Percentiles rank a stretch among this genome's conserved stretches.
Conservation (phyloP, 2,888 invertebrate genomes). For the Dorcus parallelipipedus region DNA sequence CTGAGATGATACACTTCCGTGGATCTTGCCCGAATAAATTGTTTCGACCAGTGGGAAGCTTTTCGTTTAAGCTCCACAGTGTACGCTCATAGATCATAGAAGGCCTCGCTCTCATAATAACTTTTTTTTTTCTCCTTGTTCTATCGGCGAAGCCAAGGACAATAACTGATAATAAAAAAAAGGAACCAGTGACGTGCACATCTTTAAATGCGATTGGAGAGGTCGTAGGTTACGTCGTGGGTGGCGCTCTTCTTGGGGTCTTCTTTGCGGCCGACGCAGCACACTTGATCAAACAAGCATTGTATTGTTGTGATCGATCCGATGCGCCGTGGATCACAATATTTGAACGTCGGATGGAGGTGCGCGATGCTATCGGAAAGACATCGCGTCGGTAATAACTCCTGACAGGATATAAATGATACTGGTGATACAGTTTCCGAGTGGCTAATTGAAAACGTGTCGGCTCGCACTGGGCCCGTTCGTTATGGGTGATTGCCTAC, state of each 20-base stretch:
- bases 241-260: constrained; percentile 1
- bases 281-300: constrained; percentile 9
- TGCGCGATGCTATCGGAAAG: too few species aligned
- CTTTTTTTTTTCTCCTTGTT: not conserved
- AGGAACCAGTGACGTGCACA: not conserved
- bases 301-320: constrained; percentile 12
- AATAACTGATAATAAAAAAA: not conserved
- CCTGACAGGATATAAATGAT: constrained; percentile 2
- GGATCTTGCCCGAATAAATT: constrained; percentile 18
- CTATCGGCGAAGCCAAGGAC: too few species aligned
- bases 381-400: not conserved
- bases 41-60: constrained; percentile 31
- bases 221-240: too few species aligned
- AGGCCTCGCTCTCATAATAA: not conserved
- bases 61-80: constrained; percentile 22
- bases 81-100: constrained; percentile 3
- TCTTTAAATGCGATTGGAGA: not conserved
- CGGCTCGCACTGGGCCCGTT: not conserved
- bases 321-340: not conserved
- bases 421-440: not conserved
- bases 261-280: not conserved
- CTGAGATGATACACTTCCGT: constrained; percentile 15
- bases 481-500: not conserved
- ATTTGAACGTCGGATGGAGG: too few species aligned
- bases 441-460: constrained; percentile 1